Base-by-base conservation (phyloP, 2,797 vertebrate species). In the Lithobates pipiens region DNA sequence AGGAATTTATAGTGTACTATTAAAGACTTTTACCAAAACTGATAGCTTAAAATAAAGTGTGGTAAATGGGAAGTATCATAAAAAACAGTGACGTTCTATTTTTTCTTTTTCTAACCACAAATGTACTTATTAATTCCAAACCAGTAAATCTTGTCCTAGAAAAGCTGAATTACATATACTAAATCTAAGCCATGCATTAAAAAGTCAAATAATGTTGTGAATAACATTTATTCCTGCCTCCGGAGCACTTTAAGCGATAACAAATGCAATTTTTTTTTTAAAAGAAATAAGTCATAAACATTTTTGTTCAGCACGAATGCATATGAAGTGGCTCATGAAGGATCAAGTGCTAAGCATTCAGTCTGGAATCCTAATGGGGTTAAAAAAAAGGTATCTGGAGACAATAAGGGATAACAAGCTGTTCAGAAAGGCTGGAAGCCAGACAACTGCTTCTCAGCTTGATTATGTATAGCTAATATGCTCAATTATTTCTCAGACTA, bases 391-490 rank as follows among this genome's bases (percentile, higher is more conserved):
- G 68, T 82, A 82, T 82, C 80, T 71, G 80, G 79, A 86, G 85
- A 82, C 80, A 77, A 77, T 77, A 42, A 65, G 50, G 39, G 44
- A 72, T 86, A 86, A 69, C 85, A 86, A 50, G 79, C 79, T 76
- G 73, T 34, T 36, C 85, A 86, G 46, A 65, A 82, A 27, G 18
- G 57, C 29, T 36, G n/a, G 13, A 57, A 77, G 85, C 85, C 80
- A 82, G 80, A 18, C 85, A 82, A 74, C 67, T 76, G 85, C 80
- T 77, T 23, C 44, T 68, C 50, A 15, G 7, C 65, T 65, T 67
- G 23, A 39, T 36, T 13, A 63, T 63, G 11, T 80, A 80, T n/a
- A 54, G 61, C 27, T 39, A 80, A 50, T 65, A 76, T 74, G 29
- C 13, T 67, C 68, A 39, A 42, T 68, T 39, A 63, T 79, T 71